phyloP scores from a whole-genome alignment of 2,888 invertebrate species.

The Dinocampus coccinellae region DNA sequence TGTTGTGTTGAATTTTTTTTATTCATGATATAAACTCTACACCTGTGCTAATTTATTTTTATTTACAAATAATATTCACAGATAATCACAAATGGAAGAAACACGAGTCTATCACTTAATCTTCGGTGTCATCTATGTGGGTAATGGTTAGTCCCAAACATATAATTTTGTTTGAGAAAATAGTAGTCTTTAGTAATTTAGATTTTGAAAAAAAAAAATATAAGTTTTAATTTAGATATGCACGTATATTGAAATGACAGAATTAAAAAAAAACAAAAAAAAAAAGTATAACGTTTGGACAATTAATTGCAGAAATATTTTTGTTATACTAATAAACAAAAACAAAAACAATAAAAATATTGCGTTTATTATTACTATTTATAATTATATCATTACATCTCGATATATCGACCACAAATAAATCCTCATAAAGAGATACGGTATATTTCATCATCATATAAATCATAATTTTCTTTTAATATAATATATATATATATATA shows the following conservation, averaged over 20 bases:
- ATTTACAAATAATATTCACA: conserved; percentile 16
- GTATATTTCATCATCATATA: neutral
- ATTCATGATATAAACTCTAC: neutral
- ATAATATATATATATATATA: too few species aligned
- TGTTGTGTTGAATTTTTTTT: conserved; percentile 11
- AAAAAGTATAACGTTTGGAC: neutral
- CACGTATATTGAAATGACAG: neutral
- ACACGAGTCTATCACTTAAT: neutral
- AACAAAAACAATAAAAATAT: neutral
- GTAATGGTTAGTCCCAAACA: conserved; percentile 23
- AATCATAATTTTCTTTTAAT: neutral
- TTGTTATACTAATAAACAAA: neutral
- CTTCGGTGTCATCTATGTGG: conserved; percentile 1
- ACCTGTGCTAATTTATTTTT: neutral
- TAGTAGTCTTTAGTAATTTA: conserved; percentile 18
- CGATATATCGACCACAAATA: neutral
- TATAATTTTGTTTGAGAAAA: conserved; percentile 18
- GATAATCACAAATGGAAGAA: conserved; percentile 7
- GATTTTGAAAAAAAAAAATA: neutral
- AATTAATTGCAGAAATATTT: neutral
- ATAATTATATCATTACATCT: conserved; percentile 7
- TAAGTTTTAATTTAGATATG: conserved; percentile 14
- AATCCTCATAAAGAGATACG: conserved; percentile 11
- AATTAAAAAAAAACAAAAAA: neutral
- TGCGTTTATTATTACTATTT: neutral